Conservation (phyloP, 2,113 vertebrate species). For the Rhinichthys klamathensis region DNA sequence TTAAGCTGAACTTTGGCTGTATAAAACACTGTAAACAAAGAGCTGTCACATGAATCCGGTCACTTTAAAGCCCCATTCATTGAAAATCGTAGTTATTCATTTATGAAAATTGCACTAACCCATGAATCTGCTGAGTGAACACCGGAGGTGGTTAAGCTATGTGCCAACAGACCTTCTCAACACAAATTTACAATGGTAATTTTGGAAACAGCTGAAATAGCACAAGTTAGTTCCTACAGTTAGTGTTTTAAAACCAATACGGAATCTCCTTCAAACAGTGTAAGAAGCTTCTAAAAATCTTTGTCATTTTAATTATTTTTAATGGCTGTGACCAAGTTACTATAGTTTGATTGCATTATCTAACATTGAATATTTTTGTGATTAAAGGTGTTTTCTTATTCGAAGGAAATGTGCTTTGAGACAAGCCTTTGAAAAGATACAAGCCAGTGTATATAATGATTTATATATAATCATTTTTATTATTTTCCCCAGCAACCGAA, state of each 20-base stretch:
- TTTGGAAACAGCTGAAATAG: neutral
- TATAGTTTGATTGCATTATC: neutral
- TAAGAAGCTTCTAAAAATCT: neutral
- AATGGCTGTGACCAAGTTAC: neutral
- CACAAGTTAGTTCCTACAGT: neutral
- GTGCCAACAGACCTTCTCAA: neutral
- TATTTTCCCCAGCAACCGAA: constrained; percentile 35
- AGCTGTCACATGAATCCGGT: constrained; percentile 1
- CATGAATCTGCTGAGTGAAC: neutral
- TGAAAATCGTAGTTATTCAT: constrained; percentile 17
- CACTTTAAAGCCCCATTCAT: neutral
- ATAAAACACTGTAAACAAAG: constrained; percentile 18
- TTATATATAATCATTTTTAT: constrained; percentile 42
- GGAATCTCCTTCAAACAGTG: neutral
- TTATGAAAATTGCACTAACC: neutral
- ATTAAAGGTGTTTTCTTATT: neutral
- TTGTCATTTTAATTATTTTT: neutral
- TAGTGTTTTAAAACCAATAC: neutral
- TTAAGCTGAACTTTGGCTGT: constrained; percentile 19
- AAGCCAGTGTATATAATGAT: constrained; percentile 15
- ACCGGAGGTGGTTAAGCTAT: neutral
- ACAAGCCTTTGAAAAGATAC: no score
- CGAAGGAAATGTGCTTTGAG: neutral
- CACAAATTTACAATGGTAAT: neutral
- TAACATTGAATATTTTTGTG: neutral